A percentile compares a stretch with the other conserved stretches of the same genome.
Conservation (phyloP, 2,797 vertebrate genomes). For the Paratrypauchen microcephalus region DNA sequence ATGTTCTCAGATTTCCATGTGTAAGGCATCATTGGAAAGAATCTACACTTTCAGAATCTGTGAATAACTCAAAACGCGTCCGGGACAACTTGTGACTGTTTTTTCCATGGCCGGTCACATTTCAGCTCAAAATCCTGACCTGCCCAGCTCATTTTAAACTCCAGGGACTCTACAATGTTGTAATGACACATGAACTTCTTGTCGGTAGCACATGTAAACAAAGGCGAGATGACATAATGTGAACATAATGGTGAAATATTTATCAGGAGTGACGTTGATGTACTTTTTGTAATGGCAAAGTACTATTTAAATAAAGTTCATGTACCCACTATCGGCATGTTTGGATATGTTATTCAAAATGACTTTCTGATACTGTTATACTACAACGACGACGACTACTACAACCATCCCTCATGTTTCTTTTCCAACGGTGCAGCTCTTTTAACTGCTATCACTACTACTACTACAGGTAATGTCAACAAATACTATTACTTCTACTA, state of each 20-base stretch:
- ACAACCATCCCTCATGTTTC: background rate
- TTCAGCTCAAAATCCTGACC: no score
- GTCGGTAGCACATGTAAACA: constrained; percentile 35
- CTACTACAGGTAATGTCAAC: background rate
- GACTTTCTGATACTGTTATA: background rate
- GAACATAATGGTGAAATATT: constrained; percentile 93
- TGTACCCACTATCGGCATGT: constrained; percentile 74
- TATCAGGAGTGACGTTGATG: constrained; percentile 95
- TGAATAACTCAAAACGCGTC: no score
- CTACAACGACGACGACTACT: background rate
- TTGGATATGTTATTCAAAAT: background rate
- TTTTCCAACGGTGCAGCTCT: background rate
- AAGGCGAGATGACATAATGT: constrained; percentile 64
- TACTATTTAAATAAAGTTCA: constrained; percentile 98
- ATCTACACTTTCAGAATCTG: no score
- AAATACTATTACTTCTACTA: no score
- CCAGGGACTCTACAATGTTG: no score
- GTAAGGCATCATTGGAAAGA: no score
- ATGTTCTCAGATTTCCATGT: no score
- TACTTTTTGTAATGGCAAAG: constrained; percentile 91
- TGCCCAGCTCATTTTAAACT: no score
- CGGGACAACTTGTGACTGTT: no score
- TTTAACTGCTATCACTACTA: background rate
- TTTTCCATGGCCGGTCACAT: no score
- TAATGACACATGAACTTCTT: background rate